phyloP scores from a whole-genome alignment of 64 coral and sea anemone species.

The Montipora sp. region DNA sequence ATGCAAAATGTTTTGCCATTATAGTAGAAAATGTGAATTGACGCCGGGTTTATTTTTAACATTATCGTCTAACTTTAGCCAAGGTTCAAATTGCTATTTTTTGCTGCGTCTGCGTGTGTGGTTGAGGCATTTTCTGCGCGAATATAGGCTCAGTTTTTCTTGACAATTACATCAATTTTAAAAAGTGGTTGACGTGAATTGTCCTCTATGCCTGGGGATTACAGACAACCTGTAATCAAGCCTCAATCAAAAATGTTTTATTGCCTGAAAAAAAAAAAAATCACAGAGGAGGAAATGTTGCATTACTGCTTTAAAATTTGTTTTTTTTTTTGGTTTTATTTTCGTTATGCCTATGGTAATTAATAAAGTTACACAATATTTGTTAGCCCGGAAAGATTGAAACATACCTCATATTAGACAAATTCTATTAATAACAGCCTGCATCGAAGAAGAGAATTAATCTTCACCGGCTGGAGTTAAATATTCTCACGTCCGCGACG shows the following conservation, averaged over 20 bases:
- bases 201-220: background rate
- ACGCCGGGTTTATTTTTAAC: background rate
- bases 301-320: background rate
- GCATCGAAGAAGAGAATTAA: background rate
- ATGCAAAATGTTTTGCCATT: background rate
- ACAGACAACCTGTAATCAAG: background rate
- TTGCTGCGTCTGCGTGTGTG: background rate
- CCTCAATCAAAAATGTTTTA: background rate
- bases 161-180: background rate
- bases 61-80: background rate
- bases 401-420: background rate
- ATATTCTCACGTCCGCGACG: background rate
- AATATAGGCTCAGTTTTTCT: background rate
- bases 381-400: background rate
- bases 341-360: background rate
- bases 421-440: background rate
- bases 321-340: background rate
- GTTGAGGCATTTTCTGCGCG: background rate
- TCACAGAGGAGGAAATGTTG: background rate
- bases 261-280: background rate
- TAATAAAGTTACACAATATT: background rate
- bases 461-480: background rate
- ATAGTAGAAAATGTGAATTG: background rate
- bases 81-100: background rate
- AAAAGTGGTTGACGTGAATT: background rate